Conservation (phyloP, 1,140 invertebrate species). For the Drosophila ironensis region DNA sequence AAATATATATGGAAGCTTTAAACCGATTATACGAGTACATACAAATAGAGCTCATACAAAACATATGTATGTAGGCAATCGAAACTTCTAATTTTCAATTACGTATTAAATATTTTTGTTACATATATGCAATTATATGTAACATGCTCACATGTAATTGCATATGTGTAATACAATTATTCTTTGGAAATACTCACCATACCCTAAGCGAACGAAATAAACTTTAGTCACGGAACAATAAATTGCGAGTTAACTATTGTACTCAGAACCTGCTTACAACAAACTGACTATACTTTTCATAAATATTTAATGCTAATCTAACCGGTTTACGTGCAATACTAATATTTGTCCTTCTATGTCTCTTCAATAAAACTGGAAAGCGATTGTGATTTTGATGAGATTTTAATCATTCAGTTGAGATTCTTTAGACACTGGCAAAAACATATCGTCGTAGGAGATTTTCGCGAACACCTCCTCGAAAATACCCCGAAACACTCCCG, state of each 20-base stretch:
- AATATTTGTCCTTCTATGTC: constrained; percentile 24
- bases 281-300: background rate
- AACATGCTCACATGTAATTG: too few species aligned
- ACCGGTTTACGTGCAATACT: constrained; percentile 23
- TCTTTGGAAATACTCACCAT: too few species aligned
- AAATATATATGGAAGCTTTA: too few species aligned
- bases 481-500: constrained; percentile 32
- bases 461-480: constrained; percentile 41
- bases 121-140: too few species aligned
- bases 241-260: background rate
- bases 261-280: constrained; percentile 6
- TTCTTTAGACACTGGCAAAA: constrained; percentile 26
- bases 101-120: too few species aligned
- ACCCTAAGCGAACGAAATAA: too few species aligned
- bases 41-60: too few species aligned
- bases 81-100: too few species aligned
- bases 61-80: too few species aligned
- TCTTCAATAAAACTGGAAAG: constrained; percentile 10
- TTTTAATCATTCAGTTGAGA: constrained; percentile 28
- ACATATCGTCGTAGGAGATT: constrained; percentile 58
- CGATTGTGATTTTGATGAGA: background rate
- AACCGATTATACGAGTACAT: too few species aligned
- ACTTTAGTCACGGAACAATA: constrained; percentile 15
- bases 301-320: constrained; percentile 11
- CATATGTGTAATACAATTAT: too few species aligned